These are phyloP conservation scores for Genyomyrus donnyi DNA, from an alignment of 2,113 vertebrate species.

Conservation along the genomic window DNA sequence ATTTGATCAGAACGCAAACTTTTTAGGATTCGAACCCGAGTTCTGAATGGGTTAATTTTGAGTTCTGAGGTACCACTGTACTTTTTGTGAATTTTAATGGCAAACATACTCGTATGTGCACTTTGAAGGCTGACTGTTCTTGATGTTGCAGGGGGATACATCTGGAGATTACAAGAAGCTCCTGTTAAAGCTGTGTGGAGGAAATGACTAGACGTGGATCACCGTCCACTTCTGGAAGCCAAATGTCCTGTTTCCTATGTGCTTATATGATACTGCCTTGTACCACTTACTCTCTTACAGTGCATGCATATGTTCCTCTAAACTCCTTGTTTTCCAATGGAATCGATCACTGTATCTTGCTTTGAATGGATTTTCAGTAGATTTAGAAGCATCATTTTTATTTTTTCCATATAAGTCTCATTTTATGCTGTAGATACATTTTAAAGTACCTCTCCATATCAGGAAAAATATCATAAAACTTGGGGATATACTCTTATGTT, in stretches of 20 bases:
- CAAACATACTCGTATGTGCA: not conserved
- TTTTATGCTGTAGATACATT: not conserved
- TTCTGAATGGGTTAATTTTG: no score
- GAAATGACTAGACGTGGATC: constrained; percentile 70
- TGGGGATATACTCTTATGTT: not conserved
- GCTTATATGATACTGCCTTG: not conserved
- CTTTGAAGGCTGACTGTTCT: not conserved
- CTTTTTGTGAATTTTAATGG: not conserved
- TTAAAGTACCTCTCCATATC: not conserved
- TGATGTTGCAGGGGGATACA: constrained; percentile 77
- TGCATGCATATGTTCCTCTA: not conserved
- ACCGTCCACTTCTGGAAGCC: not conserved
- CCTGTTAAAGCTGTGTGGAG: constrained; percentile 90
- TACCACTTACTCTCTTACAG: not conserved
- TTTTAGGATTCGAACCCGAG: no score
- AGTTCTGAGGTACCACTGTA: no score
- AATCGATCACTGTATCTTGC: not conserved
- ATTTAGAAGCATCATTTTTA: not conserved
- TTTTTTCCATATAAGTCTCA: not conserved
- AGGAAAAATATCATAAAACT: not conserved
- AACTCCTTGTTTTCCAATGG: not conserved
- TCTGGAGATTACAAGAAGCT: constrained; percentile 95
- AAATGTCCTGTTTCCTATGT: constrained; percentile 15
- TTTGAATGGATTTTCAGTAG: not conserved
- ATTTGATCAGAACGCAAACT: no score